Conservation (phyloP, 2,797 vertebrate genomes). For the Gymnothorax reevesii region DNA sequence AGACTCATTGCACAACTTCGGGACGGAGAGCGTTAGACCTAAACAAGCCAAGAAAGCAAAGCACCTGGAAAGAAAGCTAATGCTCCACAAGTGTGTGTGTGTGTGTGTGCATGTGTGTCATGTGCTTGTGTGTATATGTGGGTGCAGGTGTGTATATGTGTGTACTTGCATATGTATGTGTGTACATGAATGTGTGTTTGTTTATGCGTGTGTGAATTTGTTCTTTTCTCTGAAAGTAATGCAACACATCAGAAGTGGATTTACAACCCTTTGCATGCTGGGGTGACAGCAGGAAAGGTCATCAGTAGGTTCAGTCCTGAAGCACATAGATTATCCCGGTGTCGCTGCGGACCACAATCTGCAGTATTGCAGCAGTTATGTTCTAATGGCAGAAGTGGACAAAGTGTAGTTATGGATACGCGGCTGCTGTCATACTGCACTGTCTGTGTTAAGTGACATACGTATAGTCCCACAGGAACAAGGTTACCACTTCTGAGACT, state of each 20-base stretch:
- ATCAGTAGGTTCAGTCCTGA: neutral
- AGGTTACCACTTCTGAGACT: neutral
- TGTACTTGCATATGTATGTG: neutral
- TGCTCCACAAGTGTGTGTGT: slow-evolving; percentile 47
- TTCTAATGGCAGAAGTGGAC: neutral
- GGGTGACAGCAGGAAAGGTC: neutral
- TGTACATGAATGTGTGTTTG: neutral
- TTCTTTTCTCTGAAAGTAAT: neutral
- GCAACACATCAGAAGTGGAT: neutral
- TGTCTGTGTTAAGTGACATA: neutral
- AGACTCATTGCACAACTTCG: neutral
- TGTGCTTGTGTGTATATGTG: neutral
- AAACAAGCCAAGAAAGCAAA: neutral
- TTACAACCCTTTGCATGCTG: neutral
- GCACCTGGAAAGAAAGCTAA: neutral
- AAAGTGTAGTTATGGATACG: neutral
- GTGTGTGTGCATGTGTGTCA: slow-evolving; percentile 32
- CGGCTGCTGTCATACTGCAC: neutral
- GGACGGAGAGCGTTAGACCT: neutral
- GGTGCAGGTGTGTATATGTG: no score
- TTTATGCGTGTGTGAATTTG: neutral
- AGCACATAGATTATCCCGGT: neutral
- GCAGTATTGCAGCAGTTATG: neutral
- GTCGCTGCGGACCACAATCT: neutral
- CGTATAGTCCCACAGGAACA: neutral